These are phyloP conservation scores for Drosophila planitibia DNA, from an alignment of 2,888 invertebrate genomes.

Conservation along the genomic window DNA sequence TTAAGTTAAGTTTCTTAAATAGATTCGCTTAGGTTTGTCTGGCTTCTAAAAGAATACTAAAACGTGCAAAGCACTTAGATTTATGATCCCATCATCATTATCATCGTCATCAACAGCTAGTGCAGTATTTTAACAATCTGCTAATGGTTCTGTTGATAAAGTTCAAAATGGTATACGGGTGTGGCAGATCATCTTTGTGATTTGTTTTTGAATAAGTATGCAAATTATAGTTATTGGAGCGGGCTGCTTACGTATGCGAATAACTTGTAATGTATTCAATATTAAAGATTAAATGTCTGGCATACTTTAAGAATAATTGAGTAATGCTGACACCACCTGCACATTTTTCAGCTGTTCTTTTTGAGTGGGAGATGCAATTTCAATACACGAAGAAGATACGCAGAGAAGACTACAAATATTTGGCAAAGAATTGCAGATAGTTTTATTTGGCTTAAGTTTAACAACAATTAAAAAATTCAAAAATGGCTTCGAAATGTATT, in stretches of 20 bases:
- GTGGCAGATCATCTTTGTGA: constrained; percentile 43
- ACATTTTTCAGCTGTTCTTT: not conserved
- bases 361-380: constrained; percentile 13
- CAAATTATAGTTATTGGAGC: constrained; percentile 43
- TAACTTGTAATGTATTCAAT: constrained; percentile 3
- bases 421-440: not conserved
- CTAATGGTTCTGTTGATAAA: constrained; percentile 42
- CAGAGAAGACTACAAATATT: not conserved
- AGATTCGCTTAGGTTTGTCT: constrained; percentile 30
- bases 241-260: constrained; percentile 28
- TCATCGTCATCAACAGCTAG: constrained; percentile 15
- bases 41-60: not conserved
- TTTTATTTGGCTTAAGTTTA: not conserved
- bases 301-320: constrained; percentile 5
- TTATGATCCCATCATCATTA: constrained; percentile 20
- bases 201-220: constrained; percentile 49
- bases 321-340: constrained; percentile 14
- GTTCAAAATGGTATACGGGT: constrained; percentile 21
- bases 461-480: not conserved
- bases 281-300: constrained; percentile 7
- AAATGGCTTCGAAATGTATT: not conserved
- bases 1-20: constrained; percentile 59
- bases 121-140: constrained; percentile 40
- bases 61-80: constrained; percentile 29
- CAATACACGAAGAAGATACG: constrained; percentile 4